Percentiles rank a stretch among this genome's conserved stretches.
These are phyloP conservation scores for Sebastes schlegelii DNA, from an alignment of 2,113 vertebrate species.

Conservation along the genomic window DNA sequence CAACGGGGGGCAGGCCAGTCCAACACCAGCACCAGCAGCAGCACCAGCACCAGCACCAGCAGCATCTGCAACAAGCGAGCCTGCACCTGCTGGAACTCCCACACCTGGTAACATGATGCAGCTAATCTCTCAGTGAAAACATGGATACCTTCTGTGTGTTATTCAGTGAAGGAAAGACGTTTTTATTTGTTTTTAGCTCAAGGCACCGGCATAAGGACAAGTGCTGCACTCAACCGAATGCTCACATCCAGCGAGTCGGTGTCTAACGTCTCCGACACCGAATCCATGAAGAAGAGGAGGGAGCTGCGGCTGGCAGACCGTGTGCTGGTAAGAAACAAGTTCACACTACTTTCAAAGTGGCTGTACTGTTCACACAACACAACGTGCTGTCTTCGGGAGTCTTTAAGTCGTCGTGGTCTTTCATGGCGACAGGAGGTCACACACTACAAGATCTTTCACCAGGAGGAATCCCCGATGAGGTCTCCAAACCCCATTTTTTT, in stretches of 20 bases:
- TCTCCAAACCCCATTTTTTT: too few relatives aligned
- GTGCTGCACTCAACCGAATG: constrained; percentile 80
- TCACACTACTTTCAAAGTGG: background rate
- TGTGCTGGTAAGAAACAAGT: constrained; percentile 88
- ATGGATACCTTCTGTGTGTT: too few relatives aligned
- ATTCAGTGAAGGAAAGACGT: too few relatives aligned
- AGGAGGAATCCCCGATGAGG: too few relatives aligned
- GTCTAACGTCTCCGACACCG: constrained; percentile 95
- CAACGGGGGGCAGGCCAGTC: constrained; percentile 84
- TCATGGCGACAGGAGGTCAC: too few relatives aligned
- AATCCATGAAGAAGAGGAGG: constrained; percentile 93
- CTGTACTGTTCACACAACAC: too few relatives aligned
- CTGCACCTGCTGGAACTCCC: constrained; percentile 55
- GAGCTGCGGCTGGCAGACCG: constrained; percentile 95
- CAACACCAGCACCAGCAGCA: constrained; percentile 43
- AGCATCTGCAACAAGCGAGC: background rate
- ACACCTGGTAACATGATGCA: constrained; percentile 54
- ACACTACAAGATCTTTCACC: too few relatives aligned
- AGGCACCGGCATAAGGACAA: constrained; percentile 50
- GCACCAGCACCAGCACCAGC: background rate
- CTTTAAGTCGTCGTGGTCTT: too few relatives aligned
- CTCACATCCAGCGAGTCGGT: constrained; percentile 91
- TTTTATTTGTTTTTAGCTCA: constrained; percentile 33
- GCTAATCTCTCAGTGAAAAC: too few relatives aligned
- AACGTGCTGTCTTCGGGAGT: too few relatives aligned